A percentile compares a stretch with the other conserved stretches of the same genome.
Evolutionary conservation across 2,888 invertebrate species (phyloP).

Genomic region (Ornithoptera priamus): DNA sequence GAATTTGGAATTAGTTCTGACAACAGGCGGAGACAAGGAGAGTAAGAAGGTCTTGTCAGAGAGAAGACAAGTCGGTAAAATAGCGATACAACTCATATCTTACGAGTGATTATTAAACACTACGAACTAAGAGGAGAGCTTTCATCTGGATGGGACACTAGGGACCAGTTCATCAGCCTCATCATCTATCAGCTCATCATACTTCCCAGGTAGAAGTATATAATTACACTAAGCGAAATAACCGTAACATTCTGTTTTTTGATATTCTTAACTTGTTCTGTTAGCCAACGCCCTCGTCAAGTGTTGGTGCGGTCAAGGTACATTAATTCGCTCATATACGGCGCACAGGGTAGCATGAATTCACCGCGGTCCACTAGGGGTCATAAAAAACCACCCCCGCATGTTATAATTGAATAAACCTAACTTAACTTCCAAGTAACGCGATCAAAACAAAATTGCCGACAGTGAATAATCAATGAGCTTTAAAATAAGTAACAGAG

Average conservation of each 20-base stretch:
- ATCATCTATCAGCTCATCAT: too few species aligned
- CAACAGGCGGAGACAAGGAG: too few species aligned
- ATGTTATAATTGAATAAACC: constrained; percentile 15
- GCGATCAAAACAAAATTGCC: constrained; percentile 10
- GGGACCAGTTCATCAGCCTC: too few species aligned
- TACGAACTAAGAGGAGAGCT: too few species aligned
- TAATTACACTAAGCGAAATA: constrained; percentile 28
- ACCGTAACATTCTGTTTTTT: constrained; percentile 32
- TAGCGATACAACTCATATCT: too few species aligned
- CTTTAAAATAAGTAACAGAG: background rate
- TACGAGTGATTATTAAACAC: too few species aligned
- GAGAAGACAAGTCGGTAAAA: too few species aligned
- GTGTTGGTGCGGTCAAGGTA: constrained; percentile 26
- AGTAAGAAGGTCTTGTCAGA: too few species aligned
- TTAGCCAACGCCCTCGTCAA: constrained; percentile 7
- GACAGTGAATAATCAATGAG: constrained; percentile 11
- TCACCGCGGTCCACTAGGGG: constrained; percentile 1
- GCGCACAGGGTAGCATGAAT: constrained; percentile 9
- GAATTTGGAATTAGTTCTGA: too few species aligned
- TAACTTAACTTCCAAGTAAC: constrained; percentile 1
- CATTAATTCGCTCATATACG: constrained; percentile 27
- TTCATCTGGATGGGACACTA: too few species aligned
- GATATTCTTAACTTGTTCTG: constrained; percentile 32
- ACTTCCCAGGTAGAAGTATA: too few species aligned
- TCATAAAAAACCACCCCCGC: constrained; percentile 11